These are phyloP conservation scores for Eristalis intricaria DNA, from an alignment of 2,888 invertebrate species.

Conservation along the genomic window DNA sequence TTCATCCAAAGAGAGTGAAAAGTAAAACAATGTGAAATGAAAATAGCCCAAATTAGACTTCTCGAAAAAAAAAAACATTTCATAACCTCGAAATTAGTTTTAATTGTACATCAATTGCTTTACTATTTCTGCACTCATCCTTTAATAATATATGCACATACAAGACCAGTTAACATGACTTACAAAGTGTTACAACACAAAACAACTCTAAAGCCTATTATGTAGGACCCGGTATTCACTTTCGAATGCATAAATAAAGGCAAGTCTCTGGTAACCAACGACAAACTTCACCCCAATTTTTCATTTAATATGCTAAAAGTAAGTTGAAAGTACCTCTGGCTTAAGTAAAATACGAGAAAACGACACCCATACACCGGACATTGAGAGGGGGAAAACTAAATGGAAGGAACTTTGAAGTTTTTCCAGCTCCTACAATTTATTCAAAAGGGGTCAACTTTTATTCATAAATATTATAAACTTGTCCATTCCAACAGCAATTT, in stretches of 20 bases:
- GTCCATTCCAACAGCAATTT: conserved; percentile 60
- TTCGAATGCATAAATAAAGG: conserved; percentile 60
- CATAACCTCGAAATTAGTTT: neutral
- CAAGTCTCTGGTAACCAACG: conserved; percentile 54
- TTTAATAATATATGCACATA: neutral
- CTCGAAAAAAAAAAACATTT: no score
- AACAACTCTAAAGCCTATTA: conserved; percentile 30
- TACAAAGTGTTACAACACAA: neutral
- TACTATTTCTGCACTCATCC: neutral
- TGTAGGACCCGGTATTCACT: conserved; percentile 33
- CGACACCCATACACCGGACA: conserved; percentile 43
- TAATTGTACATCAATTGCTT: neutral
- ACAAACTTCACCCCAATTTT: conserved; percentile 62
- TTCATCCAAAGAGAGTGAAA: no score
- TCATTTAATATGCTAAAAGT: conserved; percentile 70
- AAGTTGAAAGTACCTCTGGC: conserved; percentile 67
- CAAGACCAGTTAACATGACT: neutral
- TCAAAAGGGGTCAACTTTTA: conserved; percentile 70
- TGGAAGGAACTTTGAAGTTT: conserved; percentile 49
- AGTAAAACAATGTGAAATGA: no score
- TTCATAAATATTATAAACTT: conserved; percentile 71
- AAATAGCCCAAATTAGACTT: no score
- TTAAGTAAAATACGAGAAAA: conserved; percentile 62
- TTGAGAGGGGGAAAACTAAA: conserved; percentile 39
- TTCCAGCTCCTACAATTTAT: conserved; percentile 60